Base-by-base conservation (phyloP, 2,113 vertebrate species). In the Smithornis capensis region DNA sequence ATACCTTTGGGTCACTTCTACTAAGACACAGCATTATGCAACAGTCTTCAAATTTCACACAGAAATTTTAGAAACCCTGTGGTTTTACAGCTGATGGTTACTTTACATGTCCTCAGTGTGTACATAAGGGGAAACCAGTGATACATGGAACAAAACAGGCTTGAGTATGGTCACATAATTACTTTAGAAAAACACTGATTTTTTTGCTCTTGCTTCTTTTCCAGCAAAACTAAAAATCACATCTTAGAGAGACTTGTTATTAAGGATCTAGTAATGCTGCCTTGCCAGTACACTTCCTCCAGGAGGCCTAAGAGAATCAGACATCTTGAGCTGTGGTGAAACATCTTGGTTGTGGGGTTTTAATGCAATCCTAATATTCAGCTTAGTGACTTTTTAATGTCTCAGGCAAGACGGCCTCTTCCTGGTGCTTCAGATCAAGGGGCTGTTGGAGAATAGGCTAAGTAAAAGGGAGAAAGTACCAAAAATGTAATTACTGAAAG, bases 401-500 rank as follows among this genome's bases (percentile, higher is more conserved):
- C 63, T 55, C 27, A 67, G 93, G 90, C 82, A 94, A 95, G 53
- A 90, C 5, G 47, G 33, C 56, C 65, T 95, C 69, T 78, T 92
- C 67, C 87, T 89, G 63, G 52, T 89, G 45, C 50, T 82, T 83
- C 83, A 95, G 77, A 88, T 45, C n/a, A 83, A 94, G 82, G 17
- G 28, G 14, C 63, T 84, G 52, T 80, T 81, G 69, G 60, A 81
- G 42, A 67, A 27, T 17, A 23, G n/a, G 55, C 4, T 62, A 91
- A 94, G 6, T 76, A 92, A 93, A 8, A 89, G 49, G 40, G 80
- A 87, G 73, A 83, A 96, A 94, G 76, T 82, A 92, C 68, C 53
- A 77, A 79, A 96, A 93, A 76, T n/a, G 44, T 78, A 75, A 94
- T 96, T 96, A 94, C 11, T 55, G 45, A 93, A 91, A 96, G 68